phyloP scores from a whole-genome alignment of 2,797 vertebrate genomes.

The Esox lucius region DNA sequence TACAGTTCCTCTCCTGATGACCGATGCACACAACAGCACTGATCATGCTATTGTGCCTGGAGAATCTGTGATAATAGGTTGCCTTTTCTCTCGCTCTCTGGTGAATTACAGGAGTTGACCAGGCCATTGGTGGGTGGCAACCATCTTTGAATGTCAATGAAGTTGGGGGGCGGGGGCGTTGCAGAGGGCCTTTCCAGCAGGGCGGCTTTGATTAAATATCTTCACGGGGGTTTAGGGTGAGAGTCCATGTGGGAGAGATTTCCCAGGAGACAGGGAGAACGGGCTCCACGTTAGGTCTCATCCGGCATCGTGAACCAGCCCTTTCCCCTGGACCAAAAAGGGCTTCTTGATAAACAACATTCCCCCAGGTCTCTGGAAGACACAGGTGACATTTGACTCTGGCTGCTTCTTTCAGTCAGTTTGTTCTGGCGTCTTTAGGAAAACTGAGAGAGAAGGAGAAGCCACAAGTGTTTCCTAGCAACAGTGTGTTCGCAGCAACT shows the following conservation, averaged over 20 bases:
- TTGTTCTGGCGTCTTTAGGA: conserved; percentile 65
- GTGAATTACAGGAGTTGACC: not conserved
- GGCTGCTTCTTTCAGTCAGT: conserved; percentile 48
- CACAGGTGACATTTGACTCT: conserved; percentile 64
- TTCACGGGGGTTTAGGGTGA: conserved; percentile 49
- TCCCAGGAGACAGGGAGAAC: conserved; percentile 22
- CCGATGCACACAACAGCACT: not conserved
- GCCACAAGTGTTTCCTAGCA: conserved; percentile 85
- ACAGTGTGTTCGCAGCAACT: conserved; percentile 63
- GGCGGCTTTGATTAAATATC: conserved; percentile 60
- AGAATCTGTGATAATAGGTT: not conserved
- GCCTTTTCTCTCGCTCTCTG: not conserved
- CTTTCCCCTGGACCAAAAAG: conserved; percentile 15
- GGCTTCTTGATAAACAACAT: conserved; percentile 50
- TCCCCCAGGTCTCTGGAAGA: conserved; percentile 57
- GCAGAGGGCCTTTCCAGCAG: conserved; percentile 41
- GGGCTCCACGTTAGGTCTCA: not conserved
- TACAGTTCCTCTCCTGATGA: not conserved
- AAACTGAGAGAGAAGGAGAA: conserved; percentile 50
- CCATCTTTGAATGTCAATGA: conserved; percentile 48
- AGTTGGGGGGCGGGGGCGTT: conserved; percentile 17
- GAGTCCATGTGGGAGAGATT: conserved; percentile 43
- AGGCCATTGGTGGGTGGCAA: not conserved
- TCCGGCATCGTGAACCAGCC: not conserved
- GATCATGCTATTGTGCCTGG: not conserved